phyloP scores from a whole-genome alignment of 2,113 vertebrate species.

The Tragulus kanchil region DNA sequence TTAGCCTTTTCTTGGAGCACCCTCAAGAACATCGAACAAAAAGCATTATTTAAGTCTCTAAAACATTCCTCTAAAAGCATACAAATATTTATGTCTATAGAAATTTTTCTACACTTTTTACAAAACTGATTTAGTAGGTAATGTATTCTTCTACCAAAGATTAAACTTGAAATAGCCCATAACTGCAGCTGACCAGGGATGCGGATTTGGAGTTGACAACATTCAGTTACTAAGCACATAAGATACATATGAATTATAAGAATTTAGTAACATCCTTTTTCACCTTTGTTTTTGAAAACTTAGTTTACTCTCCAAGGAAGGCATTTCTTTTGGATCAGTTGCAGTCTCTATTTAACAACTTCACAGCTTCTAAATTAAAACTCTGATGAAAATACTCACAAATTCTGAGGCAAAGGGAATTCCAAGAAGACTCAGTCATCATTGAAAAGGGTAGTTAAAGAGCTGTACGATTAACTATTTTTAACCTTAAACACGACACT shows the following conservation, averaged over 20 bases:
- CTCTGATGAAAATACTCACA: constrained; percentile 55
- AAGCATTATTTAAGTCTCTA: background rate
- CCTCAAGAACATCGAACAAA: constrained; percentile 9
- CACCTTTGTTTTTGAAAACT: constrained; percentile 43
- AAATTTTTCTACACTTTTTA: constrained; percentile 36
- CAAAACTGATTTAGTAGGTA: constrained; percentile 33
- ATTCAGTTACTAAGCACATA: background rate
- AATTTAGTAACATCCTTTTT: constrained; percentile 52
- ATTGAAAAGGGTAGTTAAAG: constrained; percentile 51
- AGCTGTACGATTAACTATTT: constrained; percentile 60
- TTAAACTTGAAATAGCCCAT: constrained; percentile 5
- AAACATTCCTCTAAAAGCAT: constrained; percentile 2
- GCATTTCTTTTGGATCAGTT: background rate
- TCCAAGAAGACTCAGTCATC: constrained; percentile 54
- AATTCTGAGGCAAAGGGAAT: constrained; percentile 51
- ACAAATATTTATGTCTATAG: background rate
- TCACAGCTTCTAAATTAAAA: constrained; percentile 39
- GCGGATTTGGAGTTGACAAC: background rate
- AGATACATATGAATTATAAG: background rate
- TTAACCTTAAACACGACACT: constrained; percentile 49
- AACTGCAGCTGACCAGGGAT: background rate
- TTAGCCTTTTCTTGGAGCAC: background rate
- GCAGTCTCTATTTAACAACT: constrained; percentile 6
- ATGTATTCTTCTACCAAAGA: background rate
- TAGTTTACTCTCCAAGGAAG: constrained; percentile 35